Conservation (phyloP, 2,888 invertebrate species). For the Athalia rosae region DNA sequence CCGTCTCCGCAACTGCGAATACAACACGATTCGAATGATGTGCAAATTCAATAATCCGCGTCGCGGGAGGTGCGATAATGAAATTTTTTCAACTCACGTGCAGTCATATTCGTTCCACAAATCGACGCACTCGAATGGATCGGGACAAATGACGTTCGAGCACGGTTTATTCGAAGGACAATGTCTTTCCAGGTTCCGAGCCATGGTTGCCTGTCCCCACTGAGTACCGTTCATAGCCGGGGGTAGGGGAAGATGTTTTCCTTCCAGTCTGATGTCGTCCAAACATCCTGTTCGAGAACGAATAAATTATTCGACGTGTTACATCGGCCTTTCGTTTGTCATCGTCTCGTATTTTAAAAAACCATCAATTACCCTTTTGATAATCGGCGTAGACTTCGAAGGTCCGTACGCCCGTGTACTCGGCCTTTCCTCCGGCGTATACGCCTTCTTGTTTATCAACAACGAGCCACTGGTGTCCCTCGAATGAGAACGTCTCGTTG, state of each 20-base stretch:
- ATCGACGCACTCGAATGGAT: slow-evolving; percentile 95
- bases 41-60: background rate
- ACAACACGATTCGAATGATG: background rate
- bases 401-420: slow-evolving; percentile 94
- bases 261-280: slow-evolving; percentile 91
- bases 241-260: slow-evolving; percentile 94
- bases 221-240: slow-evolving; percentile 96
- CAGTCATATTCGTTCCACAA: slow-evolving; percentile 99
- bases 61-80: background rate
- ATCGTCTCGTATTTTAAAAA: too few relatives aligned
- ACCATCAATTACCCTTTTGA: slow-evolving; percentile 83
- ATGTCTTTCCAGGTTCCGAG: slow-evolving; percentile 91
- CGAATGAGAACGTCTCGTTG: slow-evolving; percentile 93
- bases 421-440: slow-evolving; percentile 96
- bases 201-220: slow-evolving; percentile 97
- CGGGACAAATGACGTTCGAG: slow-evolving; percentile 94
- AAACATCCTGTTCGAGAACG: slow-evolving; percentile 79
- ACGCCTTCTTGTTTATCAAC: slow-evolving; percentile 97
- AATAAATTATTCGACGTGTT: slow-evolving; percentile 4
- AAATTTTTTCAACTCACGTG: slow-evolving; percentile 86
- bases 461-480: slow-evolving; percentile 93
- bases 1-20: slow-evolving; percentile 92
- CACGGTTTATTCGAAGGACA: slow-evolving; percentile 97
- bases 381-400: slow-evolving; percentile 97
- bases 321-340: background rate